Percentiles rank a stretch among this genome's conserved stretches.
Evolutionary conservation across 2,888 invertebrate species (phyloP).

Genomic region (Stenoptilia bipunctidactyla): DNA sequence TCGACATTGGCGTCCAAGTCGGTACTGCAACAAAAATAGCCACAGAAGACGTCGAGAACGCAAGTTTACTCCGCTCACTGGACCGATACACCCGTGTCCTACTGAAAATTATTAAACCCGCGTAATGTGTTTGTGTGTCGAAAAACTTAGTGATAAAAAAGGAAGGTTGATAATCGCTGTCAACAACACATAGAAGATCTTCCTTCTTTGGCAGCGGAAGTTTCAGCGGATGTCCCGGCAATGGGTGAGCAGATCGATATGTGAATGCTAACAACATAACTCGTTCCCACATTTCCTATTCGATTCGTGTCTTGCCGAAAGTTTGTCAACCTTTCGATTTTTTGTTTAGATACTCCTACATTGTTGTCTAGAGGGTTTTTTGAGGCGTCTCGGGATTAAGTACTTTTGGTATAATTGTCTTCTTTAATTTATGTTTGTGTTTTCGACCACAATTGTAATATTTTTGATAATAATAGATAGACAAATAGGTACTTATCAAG

Average conservation of each 20-base stretch:
- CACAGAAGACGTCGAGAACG: constrained; percentile 58
- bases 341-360: constrained; percentile 49
- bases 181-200: constrained; percentile 62
- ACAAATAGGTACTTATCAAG: too few relatives aligned
- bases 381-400: too few relatives aligned
- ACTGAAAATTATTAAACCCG: constrained; percentile 3
- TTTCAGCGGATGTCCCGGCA: constrained; percentile 64
- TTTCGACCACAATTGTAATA: too few relatives aligned
- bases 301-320: constrained; percentile 59
- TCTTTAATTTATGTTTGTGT: too few relatives aligned
- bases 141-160: constrained; percentile 19
- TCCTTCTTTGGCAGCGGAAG: constrained; percentile 71
- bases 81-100: constrained; percentile 28
- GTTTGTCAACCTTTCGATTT: constrained; percentile 66
- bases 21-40: constrained; percentile 68
- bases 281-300: constrained; percentile 63
- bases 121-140: constrained; percentile 14
- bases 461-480: too few relatives aligned
- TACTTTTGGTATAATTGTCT: too few relatives aligned
- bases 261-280: constrained; percentile 50
- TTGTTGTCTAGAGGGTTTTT: constrained; percentile 17
- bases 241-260: constrained; percentile 64
- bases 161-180: constrained; percentile 36
- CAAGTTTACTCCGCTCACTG: constrained; percentile 56
- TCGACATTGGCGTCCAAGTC: constrained; percentile 68